A percentile compares a stretch with the other conserved stretches of the same genome.
These are phyloP conservation scores for Laterallus jamaicensis DNA, from an alignment of 2,113 vertebrate genomes.

Conservation along the genomic window DNA sequence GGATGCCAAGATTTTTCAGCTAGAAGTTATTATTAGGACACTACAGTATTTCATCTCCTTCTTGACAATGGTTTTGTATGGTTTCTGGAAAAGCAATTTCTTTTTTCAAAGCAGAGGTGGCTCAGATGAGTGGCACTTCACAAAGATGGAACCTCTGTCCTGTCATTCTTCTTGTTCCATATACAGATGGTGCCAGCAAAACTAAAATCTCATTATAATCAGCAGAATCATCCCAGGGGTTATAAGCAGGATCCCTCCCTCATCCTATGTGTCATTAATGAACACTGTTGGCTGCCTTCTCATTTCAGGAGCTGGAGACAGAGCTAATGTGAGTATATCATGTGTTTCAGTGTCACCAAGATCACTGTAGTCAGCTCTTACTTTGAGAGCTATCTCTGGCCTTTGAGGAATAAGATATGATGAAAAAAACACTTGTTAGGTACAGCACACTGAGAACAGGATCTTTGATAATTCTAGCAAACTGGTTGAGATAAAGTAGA, in stretches of 20 bases:
- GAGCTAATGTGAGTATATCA: background rate
- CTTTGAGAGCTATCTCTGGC: background rate
- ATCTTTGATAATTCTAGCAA: background rate
- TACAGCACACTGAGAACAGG: background rate
- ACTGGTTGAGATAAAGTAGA: background rate
- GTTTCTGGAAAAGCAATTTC: conserved; percentile 49
- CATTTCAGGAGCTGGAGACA: background rate
- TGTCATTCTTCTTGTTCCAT: background rate
- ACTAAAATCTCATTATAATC: background rate
- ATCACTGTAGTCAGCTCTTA: background rate
- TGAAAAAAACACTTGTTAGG: background rate
- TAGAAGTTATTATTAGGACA: conserved; percentile 54
- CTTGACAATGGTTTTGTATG: conserved; percentile 30
- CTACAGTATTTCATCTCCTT: conserved; percentile 29
- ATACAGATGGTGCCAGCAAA: background rate
- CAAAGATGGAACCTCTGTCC: background rate
- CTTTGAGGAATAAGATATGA: background rate
- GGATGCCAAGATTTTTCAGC: conserved; percentile 60
- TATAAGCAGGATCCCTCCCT: background rate
- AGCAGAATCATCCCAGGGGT: background rate
- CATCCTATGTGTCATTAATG: background rate
- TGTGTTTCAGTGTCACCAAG: background rate
- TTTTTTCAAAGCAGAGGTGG: conserved; percentile 20
- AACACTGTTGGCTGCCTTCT: background rate
- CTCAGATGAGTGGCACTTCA: background rate